Percentiles rank a stretch among this genome's conserved stretches.
Conservation (phyloP, 2,888 invertebrate genomes). For the Ethmia dodecea region DNA sequence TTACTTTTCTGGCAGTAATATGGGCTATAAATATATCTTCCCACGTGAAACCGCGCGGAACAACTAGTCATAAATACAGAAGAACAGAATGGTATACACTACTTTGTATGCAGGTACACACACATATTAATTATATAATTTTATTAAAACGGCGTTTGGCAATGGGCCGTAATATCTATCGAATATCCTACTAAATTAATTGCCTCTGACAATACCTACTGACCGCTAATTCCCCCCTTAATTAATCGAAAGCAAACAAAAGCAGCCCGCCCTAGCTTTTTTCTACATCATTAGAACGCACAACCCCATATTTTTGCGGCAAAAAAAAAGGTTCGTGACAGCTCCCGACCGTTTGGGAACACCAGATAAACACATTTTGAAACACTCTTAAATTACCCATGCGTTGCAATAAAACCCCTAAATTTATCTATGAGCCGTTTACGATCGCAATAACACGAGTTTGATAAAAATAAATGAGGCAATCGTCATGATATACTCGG, state of each 20-base stretch:
- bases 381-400: conserved; percentile 24
- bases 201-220: neutral
- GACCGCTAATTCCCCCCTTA: conserved; percentile 31
- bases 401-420: conserved; percentile 33
- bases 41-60: no score
- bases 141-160: no score
- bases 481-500: conserved; percentile 19
- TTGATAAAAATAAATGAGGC: conserved; percentile 28
- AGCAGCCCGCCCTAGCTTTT: conserved; percentile 18
- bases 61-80: no score
- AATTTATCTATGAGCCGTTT: conserved; percentile 19
- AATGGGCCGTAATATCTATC: no score
- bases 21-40: no score
- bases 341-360: conserved; percentile 22
- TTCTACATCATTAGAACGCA: conserved; percentile 29
- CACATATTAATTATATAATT: no score
- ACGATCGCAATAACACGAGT: conserved; percentile 20
- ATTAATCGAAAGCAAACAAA: conserved; percentile 38
- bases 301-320: conserved; percentile 23
- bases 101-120: no score
- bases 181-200: neutral
- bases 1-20: no score
- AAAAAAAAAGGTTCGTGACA: conserved; percentile 19
- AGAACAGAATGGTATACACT: no score
- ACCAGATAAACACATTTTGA: conserved; percentile 12